A percentile compares a stretch with the other conserved stretches of the same genome.
These are phyloP conservation scores for Ondatra zibethicus DNA, from an alignment of 2,113 vertebrate genomes.

Conservation along the genomic window DNA sequence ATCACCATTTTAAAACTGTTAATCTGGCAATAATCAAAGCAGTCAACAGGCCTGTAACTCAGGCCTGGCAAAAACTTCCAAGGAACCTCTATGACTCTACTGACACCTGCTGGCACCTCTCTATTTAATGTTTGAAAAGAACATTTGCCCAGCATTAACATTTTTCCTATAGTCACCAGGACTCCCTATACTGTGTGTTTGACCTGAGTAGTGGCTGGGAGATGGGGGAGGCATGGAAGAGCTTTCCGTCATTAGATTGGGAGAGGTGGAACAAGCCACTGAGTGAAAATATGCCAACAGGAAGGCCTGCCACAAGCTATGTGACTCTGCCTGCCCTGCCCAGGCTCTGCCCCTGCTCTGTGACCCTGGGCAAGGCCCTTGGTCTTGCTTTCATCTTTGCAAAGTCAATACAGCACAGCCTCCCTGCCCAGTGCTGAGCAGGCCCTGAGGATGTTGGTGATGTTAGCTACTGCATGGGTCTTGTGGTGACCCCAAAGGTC, in stretches of 20 bases:
- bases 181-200: background rate
- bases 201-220: background rate
- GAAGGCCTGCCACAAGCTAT: background rate
- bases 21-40: background rate
- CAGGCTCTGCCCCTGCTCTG: background rate
- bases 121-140: conserved; percentile 14
- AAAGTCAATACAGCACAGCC: background rate
- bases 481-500: background rate
- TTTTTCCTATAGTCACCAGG: background rate
- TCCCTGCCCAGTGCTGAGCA: background rate
- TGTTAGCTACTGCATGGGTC: background rate
- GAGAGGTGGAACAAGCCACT: background rate
- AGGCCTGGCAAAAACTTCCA: background rate
- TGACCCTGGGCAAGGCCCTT: background rate
- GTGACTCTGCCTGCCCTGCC: too few species aligned
- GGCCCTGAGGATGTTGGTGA: background rate
- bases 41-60: background rate
- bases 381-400: background rate
- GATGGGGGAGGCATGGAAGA: background rate
- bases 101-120: conserved; percentile 74
- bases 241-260: background rate
- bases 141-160: background rate
- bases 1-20: background rate
- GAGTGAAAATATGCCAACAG: background rate
- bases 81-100: conserved; percentile 53